A percentile compares a stretch with the other conserved stretches of the same genome.
Evolutionary conservation across 2,797 vertebrate species (phyloP).

Genomic region (Sebastes hopkinsi): DNA sequence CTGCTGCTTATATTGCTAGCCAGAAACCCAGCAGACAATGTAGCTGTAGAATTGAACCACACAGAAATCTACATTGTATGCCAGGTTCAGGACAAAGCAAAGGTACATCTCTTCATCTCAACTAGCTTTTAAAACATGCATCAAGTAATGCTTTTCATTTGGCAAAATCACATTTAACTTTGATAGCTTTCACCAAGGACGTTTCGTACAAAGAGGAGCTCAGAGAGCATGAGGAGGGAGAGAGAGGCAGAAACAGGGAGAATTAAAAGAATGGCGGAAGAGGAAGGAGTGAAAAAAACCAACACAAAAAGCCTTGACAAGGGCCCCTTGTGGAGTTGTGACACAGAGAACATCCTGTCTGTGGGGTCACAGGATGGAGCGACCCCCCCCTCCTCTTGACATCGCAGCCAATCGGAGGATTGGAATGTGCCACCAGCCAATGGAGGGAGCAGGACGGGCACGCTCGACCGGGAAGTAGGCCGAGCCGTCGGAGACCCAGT

Average conservation of each 20-base stretch:
- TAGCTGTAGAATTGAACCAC: constrained; percentile 98
- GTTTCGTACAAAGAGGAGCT: constrained; percentile 15
- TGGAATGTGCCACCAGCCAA: constrained; percentile 72
- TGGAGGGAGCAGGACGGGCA: constrained; percentile 23
- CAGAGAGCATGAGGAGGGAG: not conserved
- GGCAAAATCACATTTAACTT: not conserved
- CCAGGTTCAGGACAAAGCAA: constrained; percentile 97
- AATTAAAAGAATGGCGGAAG: constrained; percentile 43
- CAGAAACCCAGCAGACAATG: constrained; percentile 99
- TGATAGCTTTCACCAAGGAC: constrained; percentile 6
- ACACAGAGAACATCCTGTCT: constrained; percentile 79
- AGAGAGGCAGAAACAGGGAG: not conserved
- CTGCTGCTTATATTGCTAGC: constrained; percentile 82
- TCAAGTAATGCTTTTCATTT: not conserved
- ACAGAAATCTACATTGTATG: constrained; percentile 99
- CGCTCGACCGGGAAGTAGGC: constrained; percentile 66
- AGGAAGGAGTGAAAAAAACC: constrained; percentile 39
- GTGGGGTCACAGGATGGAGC: constrained; percentile 76
- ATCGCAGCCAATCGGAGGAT: constrained; percentile 66
- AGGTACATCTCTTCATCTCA: constrained; percentile 11
- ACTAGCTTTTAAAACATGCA: not conserved
- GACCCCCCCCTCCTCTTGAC: constrained; percentile 36
- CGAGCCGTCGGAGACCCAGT: constrained; percentile 98
- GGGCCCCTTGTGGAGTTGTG: constrained; percentile 71
- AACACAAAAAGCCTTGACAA: constrained; percentile 62